A percentile compares a stretch with the other conserved stretches of the same genome.
Evolutionary conservation across 2,113 vertebrate species (phyloP).

Genomic region (Ivindomyrus marchei): DNA sequence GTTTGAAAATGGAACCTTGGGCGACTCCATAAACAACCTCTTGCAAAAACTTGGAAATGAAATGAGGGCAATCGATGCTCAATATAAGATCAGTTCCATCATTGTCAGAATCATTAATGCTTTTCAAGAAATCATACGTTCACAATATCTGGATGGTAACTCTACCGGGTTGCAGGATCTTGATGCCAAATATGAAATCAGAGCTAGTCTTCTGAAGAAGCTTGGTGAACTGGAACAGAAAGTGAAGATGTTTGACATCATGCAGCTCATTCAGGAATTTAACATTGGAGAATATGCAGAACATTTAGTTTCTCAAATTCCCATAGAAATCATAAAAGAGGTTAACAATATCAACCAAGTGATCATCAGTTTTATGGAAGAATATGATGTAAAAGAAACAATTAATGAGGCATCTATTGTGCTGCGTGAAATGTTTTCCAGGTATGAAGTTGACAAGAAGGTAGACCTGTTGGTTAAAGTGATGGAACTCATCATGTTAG

Average conservation of each 20-base stretch:
- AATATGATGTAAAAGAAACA: constrained; percentile 62
- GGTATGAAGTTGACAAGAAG: constrained; percentile 69
- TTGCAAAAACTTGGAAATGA: constrained; percentile 59
- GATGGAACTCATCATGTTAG: constrained; percentile 65
- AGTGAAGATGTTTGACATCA: constrained; percentile 66
- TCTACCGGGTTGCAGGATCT: constrained; percentile 66
- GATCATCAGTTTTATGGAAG: constrained; percentile 57
- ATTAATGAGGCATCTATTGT: constrained; percentile 53
- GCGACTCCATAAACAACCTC: constrained; percentile 44
- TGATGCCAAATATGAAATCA: constrained; percentile 62
- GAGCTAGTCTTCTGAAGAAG: constrained; percentile 57
- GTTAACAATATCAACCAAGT: constrained; percentile 60
- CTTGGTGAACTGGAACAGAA: constrained; percentile 62
- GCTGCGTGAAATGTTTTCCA: constrained; percentile 60
- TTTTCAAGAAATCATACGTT: constrained; percentile 41
- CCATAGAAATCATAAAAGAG: constrained; percentile 58
- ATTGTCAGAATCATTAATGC: constrained; percentile 46
- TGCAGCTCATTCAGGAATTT: constrained; percentile 50
- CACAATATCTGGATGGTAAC: constrained; percentile 47
- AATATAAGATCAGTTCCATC: constrained; percentile 54
- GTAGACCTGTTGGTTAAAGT: constrained; percentile 65
- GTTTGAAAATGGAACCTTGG: constrained; percentile 50
- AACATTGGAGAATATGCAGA: constrained; percentile 50
- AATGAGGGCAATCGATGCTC: constrained; percentile 54
- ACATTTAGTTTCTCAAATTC: constrained; percentile 54